Evolutionary conservation across 2,113 vertebrate genomes (phyloP), one percentile per base, ranked within the genome.

Genomic region (Caretta caretta): DNA sequence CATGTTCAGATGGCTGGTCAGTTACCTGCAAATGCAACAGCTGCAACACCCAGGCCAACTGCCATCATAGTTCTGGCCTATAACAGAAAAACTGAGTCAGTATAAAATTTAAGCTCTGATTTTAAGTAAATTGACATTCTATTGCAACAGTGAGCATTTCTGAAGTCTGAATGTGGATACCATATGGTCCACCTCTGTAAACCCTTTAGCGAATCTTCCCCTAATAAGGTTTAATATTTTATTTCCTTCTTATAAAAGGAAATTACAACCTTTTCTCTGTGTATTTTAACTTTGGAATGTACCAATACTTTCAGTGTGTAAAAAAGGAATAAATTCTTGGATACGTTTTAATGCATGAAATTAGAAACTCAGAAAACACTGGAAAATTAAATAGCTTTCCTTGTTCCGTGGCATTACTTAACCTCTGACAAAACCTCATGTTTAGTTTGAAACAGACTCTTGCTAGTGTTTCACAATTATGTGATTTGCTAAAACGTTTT

Each of bases 11-110:
- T 49, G 19, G 76, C 76, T 89, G 85, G 87, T 86, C 53, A 59
- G n/a, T 98, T 97, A 99, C 99, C 99, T 98, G 99, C 99, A 99
- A 99, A 99, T 9, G 98, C 99, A 90, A 98, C 97, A 83, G 99
- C 98, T 86, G 99, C 99, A 84, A 99, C 94, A 16, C 99, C 98
- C n/a, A 99, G 99, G 51, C 99, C 99, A 4, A 99, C 98, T 2
- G 98, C 98, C 57, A 99, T 99, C 95, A 99, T 93, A 90, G 98
- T 98, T 80, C 96, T 97, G 65, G 99, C 99, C 99, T 99, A 90
- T 81, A 89, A 91, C 56, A 82, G 86, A 89, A 94, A 97, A 94
- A 80, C 16, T 94, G 5, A 50, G 88, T 87, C 17, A 94, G 79
- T 94, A 69, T 8, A 81, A 75, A 12, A n/a, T 4, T 10, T 13